Evolutionary conservation across 2,888 invertebrate species (phyloP), one percentile per base, ranked within the genome.

Genomic region (Ischnura elegans): DNA sequence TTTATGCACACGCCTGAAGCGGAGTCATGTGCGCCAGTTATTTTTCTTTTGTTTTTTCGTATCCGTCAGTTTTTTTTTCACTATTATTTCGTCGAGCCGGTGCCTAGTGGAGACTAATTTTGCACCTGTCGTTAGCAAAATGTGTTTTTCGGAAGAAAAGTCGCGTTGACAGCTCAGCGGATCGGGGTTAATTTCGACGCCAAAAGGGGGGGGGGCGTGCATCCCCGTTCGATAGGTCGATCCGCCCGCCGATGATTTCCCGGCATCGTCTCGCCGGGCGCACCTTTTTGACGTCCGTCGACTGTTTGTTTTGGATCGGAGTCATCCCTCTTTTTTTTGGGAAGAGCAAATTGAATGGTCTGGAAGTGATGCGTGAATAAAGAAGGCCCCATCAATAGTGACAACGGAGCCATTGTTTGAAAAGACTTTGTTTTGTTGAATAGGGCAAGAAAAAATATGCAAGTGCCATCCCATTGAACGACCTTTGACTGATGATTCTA

Each of bases 111-210:
- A 36, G 76, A 16, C 76, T 76, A 76, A 76, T 76, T 76, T 76
- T 76, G 36, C 36, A 16, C 76, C 76, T 76, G 76, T 76, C 76
- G 36, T 76, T 76, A 76, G 29, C 76, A 76, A 76, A 76, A 13
- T 36, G 76, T 36, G 76, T 76, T 29, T 61, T 16, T 76, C 10
- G 61, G 61, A 6, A 61, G 6, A n/a, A 4, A 29, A 76, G 76
- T 8, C 76, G 76, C 36, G 36, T 76, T 36, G 76, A 76, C 25
- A 36, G 6, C n/a, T 10, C 29, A 76, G 36, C 25, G 76, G 36
- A 76, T 36, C 25, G 0, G 36, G 29, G 76, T 76, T 76, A 36
- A 36, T 36, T 16, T 76, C 76, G 36, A 13, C 76, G 76, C 29
- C 13, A 29, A 5, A 29, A 13, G 76, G 2, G 76, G 25, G 25